These are phyloP conservation scores for Danio jaintianensis DNA, from an alignment of 2,797 vertebrate species.

Conservation along the genomic window DNA sequence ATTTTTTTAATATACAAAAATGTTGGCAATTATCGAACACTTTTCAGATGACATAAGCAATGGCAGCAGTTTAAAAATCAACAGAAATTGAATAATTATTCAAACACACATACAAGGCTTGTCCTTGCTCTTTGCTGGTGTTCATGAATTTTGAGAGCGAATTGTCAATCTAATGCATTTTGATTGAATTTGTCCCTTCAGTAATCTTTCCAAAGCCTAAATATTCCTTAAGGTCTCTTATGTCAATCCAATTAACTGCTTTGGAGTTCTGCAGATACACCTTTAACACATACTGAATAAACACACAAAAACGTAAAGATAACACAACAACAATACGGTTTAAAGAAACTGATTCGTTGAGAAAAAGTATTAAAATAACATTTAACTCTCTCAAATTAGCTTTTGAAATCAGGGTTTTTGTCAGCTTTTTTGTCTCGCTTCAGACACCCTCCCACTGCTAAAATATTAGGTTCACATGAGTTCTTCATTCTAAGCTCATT, in stretches of 20 bases:
- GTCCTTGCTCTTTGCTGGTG: conserved; percentile 5
- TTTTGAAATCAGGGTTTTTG: neutral
- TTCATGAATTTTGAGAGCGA: neutral
- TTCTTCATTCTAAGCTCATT: conserved; percentile 54
- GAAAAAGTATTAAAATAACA: conserved; percentile 6
- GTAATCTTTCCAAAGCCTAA: conserved; percentile 9
- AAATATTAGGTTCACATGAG: conserved; percentile 44
- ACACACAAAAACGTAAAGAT: neutral
- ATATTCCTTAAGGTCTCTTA: conserved; percentile 10
- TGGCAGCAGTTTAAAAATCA: neutral
- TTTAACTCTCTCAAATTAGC: neutral
- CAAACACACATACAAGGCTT: neutral
- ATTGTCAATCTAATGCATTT: conserved; percentile 2
- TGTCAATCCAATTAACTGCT: conserved; percentile 17
- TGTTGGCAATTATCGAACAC: neutral
- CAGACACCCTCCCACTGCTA: neutral
- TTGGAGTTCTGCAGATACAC: conserved; percentile 4
- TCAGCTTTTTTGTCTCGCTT: neutral
- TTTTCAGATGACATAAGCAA: neutral
- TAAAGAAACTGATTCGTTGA: neutral
- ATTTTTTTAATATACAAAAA: neutral
- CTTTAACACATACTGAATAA: neutral
- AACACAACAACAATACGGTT: neutral
- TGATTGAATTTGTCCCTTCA: neutral
- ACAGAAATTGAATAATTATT: conserved; percentile 9